Base-by-base conservation (phyloP, 2,113 vertebrate species). In the Caranx melampygus region DNA sequence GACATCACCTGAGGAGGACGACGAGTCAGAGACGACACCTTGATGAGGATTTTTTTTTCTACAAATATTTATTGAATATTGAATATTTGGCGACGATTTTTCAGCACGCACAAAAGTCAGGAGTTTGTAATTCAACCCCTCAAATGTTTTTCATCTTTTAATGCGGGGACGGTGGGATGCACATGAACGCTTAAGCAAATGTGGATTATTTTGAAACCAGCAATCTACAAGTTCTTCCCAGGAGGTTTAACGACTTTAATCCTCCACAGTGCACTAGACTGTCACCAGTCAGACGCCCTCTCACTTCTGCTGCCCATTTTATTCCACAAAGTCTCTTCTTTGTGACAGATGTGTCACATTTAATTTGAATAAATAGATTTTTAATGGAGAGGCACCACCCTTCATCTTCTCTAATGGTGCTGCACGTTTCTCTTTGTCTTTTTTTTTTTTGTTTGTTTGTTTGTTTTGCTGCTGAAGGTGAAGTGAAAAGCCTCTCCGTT, bases 21-120 rank as follows among this genome's bases (percentile, higher is more conserved):
- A 96, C 83, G 92, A 92, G 59, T 67, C 79, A 72, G 87, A 95
- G 95, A 96, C 95, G 95, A 96, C 95, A 79, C 73, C 77, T 1
- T 91, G 70, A 92, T 0, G 0, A 51, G 15, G 8, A 75, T 44
- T 45, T 54, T 35, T 26, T 26, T 26, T n/a, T 26, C 26, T 7
- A 20, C 34, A 58, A 33, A 15, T 44, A 21, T 71, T 61, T 5
- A 44, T n/a, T n/a, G 20, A 21, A 47, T 55, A 18, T 3, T 66
- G 7, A 51, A 40, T 62, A 68, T 75, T 78, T n/a, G 31, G 61
- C 51, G 57, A 33, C 5, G 1, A 26, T 58, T 82, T 49, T 62
- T 45, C 45, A 72, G 57, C 72, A 66, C 15, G 18, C 63, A 58
- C 74, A 77, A 51, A 77, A 40, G 31, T 1, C 3, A 37, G 12